Evolutionary conservation across 2,888 invertebrate species (phyloP).

Genomic region (Cyclophora albipunctata): DNA sequence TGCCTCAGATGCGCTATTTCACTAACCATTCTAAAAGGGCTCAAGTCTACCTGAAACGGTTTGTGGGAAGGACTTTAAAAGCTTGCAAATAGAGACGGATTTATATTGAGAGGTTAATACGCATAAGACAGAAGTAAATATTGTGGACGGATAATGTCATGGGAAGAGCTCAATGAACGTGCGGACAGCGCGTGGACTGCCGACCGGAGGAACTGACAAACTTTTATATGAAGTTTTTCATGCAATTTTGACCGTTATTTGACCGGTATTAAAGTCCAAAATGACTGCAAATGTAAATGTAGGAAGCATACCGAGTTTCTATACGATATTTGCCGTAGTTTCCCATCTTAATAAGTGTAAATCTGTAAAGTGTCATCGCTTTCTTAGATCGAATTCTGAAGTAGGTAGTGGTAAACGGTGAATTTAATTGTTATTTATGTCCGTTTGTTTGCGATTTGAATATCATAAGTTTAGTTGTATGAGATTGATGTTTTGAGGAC

Average conservation of each 20-base stretch:
- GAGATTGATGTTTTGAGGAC: neutral
- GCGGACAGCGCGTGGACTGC: slow-evolving; percentile 71
- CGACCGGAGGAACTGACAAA: slow-evolving; percentile 53
- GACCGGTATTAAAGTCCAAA: slow-evolving; percentile 24
- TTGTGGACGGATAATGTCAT: slow-evolving; percentile 65
- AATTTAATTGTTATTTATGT: slow-evolving; percentile 25
- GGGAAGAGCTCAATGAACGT: slow-evolving; percentile 74
- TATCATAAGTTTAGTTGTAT: slow-evolving; percentile 13
- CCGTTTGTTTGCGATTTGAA: slow-evolving; percentile 18
- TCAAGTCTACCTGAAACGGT: slow-evolving; percentile 11
- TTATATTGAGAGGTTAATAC: slow-evolving; percentile 7
- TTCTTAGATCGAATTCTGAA: slow-evolving; percentile 28
- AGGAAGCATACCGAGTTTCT: slow-evolving; percentile 24
- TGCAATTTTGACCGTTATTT: slow-evolving; percentile 36
- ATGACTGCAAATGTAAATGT: slow-evolving; percentile 20
- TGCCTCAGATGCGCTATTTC: slow-evolving; percentile 70
- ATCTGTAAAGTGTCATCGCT: slow-evolving; percentile 41
- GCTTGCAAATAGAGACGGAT: slow-evolving; percentile 3
- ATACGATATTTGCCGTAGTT: slow-evolving; percentile 33
- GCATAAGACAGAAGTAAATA: slow-evolving; percentile 31
- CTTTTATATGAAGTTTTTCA: slow-evolving; percentile 34
- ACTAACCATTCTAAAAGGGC: slow-evolving; percentile 24
- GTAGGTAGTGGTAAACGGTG: slow-evolving; percentile 26
- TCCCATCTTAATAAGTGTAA: slow-evolving; percentile 51
- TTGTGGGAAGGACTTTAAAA: slow-evolving; percentile 11